Evolutionary conservation across 1,140 invertebrate genomes (phyloP).

Genomic region (Atta texana): DNA sequence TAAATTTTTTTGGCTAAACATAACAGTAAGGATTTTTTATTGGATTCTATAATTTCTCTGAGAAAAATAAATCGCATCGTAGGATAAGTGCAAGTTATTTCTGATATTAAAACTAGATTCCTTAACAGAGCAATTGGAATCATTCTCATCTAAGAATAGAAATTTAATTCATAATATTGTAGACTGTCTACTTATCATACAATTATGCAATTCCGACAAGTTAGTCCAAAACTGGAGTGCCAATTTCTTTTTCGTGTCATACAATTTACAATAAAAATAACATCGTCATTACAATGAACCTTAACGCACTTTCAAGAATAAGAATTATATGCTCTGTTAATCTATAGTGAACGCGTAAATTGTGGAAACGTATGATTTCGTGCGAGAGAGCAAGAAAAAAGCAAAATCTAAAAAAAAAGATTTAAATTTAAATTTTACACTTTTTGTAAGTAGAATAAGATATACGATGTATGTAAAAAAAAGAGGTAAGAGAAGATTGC

Average conservation of each 20-base stretch:
- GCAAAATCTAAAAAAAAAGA: background rate
- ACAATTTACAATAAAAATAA: conserved; percentile 3
- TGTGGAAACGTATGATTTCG: background rate
- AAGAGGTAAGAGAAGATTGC: background rate
- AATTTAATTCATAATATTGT: conserved; percentile 5
- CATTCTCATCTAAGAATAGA: background rate
- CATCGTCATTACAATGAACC: background rate
- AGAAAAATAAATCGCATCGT: background rate
- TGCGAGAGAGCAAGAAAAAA: background rate
- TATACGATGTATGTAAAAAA: background rate
- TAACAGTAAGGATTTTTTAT: background rate
- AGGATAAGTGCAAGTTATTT: background rate
- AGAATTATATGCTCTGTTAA: background rate
- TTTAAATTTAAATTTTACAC: conserved; percentile 40
- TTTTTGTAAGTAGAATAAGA: conserved; percentile 56
- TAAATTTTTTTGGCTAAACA: background rate
- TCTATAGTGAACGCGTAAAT: background rate
- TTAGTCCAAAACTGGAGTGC: conserved; percentile 5
- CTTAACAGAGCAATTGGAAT: conserved; percentile 4
- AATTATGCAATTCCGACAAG: background rate
- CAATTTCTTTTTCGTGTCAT: conserved; percentile 31
- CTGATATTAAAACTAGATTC: background rate
- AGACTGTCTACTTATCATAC: background rate
- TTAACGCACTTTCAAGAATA: background rate
- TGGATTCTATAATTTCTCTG: background rate